Base-by-base conservation (phyloP, 2,113 vertebrate species). In the Microcebus griseorufus region DNA sequence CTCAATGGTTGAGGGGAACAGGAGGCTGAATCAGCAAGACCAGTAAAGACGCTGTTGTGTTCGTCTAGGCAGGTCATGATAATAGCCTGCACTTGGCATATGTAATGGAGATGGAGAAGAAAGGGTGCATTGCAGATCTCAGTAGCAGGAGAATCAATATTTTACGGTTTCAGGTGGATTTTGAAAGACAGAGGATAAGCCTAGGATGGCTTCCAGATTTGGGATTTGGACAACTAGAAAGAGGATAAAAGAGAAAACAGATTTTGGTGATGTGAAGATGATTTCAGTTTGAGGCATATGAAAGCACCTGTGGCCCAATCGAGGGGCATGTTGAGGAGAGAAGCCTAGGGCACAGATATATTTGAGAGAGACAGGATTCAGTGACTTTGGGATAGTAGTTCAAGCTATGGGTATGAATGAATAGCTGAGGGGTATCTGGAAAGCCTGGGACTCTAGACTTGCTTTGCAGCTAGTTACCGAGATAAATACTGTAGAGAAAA, bases 181-280 rank as follows among this genome's bases (percentile, higher is more conserved):
- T 1, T 32, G 55, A 67, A 72, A 45, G 62, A 34, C 27, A 94
- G 75, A 23, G 51, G 25, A 76, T 39, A 80, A 22, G 16, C 13
- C 55, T 65, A 29, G 12, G 45, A 32, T 84, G 53, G 65, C 23
- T 85, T 32, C 60, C 7, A 27, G 42, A 11, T 88, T 67, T 27
- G 48, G 69, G 8, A 29, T 88, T 42, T 88, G 88, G 37, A 87
- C 18, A 48, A 9, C 51, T 25, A 34, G n/a, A 32, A 10, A 51
- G 32, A 23, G 11, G 20, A 29, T 37, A 22, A 29, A 69, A 76
- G 58, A 69, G 29, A 78, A 90, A 80, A 76, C 32, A 75, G 48
- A 48, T 73, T 89, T 92, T 94, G 83, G 64, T 64, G 53, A 53
- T 6, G 42, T 51, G 55, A 62, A 70, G 73, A 73, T 58, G 53